These are phyloP conservation scores for Xiphorhynchus erythropygius DNA, from an alignment of 2,797 vertebrate species.

Conservation along the genomic window DNA sequence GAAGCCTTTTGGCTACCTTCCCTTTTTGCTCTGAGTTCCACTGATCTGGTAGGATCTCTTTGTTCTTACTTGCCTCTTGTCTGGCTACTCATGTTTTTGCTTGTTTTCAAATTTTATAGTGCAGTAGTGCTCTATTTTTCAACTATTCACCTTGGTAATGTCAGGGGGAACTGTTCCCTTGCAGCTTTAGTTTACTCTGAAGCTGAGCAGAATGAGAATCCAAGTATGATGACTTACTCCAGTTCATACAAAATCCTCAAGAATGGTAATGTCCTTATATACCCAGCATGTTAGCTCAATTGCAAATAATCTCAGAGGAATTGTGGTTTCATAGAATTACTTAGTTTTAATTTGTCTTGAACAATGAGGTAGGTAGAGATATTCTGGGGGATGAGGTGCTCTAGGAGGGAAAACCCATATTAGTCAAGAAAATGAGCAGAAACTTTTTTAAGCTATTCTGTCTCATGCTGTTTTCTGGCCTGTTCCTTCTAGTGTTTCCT, in stretches of 20 bases:
- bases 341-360: background rate
- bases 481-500: background rate
- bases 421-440: background rate
- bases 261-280: background rate
- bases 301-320: background rate
- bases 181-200: background rate
- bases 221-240: background rate
- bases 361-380: background rate
- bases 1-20: background rate
- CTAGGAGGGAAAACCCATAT: background rate
- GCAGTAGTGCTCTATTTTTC: background rate
- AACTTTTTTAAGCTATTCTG: background rate
- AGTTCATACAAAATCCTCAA: background rate
- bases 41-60: background rate
- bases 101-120: background rate
- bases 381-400: background rate
- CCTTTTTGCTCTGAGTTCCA: background rate
- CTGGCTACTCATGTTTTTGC: background rate
- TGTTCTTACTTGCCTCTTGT: background rate
- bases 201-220: background rate
- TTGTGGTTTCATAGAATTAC: background rate
- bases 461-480: background rate
- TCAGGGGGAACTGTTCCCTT: background rate
- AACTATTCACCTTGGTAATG: background rate
- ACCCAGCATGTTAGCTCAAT: background rate